Conservation (phyloP, 2,797 vertebrate species). For the Microhierax caerulescens region DNA sequence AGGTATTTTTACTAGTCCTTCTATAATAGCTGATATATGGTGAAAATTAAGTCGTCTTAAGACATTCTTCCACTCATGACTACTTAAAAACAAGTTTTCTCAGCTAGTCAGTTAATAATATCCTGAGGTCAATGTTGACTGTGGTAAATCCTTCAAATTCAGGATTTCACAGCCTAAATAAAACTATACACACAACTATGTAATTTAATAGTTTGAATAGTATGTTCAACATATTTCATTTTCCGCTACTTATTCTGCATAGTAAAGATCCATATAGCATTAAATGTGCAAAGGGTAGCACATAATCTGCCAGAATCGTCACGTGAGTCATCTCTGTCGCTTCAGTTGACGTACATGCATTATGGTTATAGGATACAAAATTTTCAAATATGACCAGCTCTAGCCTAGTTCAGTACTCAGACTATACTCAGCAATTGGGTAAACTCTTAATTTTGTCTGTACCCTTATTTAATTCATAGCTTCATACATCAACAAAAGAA, state of each 20-base stretch:
- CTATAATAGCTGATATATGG: not conserved
- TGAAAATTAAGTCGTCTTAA: not conserved
- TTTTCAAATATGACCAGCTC: not conserved
- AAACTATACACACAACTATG: not conserved
- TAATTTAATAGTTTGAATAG: not conserved
- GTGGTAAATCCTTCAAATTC: not conserved
- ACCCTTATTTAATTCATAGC: not conserved
- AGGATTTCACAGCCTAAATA: not conserved
- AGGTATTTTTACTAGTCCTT: not conserved
- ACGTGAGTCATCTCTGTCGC: accelerated
- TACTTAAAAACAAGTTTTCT: not conserved
- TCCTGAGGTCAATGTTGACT: not conserved
- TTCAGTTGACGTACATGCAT: accelerated
- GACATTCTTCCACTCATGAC: not conserved
- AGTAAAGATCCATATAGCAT: not conserved
- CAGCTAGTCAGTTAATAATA: not conserved
- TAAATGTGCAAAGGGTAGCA: not conserved
- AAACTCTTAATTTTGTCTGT: not conserved
- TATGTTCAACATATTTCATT: accelerated
- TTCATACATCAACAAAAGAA: not conserved
- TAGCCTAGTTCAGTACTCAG: not conserved
- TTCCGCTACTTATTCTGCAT: not conserved
- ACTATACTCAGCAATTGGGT: not conserved
- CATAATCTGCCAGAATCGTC: not conserved
- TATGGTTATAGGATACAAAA: not conserved